These are phyloP conservation scores for Tenthredo amoena DNA, from an alignment of 2,888 invertebrate species.

Conservation along the genomic window DNA sequence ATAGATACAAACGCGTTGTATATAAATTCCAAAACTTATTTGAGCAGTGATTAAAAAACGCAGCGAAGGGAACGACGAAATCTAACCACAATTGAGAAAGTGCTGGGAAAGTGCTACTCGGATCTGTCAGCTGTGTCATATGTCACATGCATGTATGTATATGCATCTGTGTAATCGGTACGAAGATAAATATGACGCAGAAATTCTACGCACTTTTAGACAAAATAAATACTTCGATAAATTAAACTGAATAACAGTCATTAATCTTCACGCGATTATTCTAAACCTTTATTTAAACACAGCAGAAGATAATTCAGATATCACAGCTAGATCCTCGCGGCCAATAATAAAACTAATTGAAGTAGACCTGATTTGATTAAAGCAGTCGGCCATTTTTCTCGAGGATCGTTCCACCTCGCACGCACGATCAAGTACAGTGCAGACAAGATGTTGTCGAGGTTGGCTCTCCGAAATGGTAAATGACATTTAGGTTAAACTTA, in stretches of 20 bases:
- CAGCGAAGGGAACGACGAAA: background rate
- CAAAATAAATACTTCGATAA: conserved; percentile 22
- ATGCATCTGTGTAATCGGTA: background rate
- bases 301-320: background rate
- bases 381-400: conserved; percentile 38
- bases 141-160: conserved; percentile 1
- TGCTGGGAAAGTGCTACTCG: background rate
- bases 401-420: conserved; percentile 7
- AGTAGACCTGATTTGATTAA: background rate
- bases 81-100: background rate
- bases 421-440: conserved; percentile 51
- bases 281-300: background rate
- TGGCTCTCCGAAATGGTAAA: conserved; percentile 72
- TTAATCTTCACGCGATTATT: background rate
- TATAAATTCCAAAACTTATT: background rate
- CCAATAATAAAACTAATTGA: background rate
- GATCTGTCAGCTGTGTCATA: conserved; percentile 40
- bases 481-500: conserved; percentile 54
- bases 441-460: conserved; percentile 72
- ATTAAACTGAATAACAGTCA: background rate
- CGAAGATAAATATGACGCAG: conserved; percentile 31
- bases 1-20: background rate
- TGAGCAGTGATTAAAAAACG: background rate
- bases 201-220: conserved; percentile 43
- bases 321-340: background rate